Evolutionary conservation across 2,113 vertebrate species (phyloP), one percentile per base, ranked within the genome.

Genomic region (Oostethus manadensis): DNA sequence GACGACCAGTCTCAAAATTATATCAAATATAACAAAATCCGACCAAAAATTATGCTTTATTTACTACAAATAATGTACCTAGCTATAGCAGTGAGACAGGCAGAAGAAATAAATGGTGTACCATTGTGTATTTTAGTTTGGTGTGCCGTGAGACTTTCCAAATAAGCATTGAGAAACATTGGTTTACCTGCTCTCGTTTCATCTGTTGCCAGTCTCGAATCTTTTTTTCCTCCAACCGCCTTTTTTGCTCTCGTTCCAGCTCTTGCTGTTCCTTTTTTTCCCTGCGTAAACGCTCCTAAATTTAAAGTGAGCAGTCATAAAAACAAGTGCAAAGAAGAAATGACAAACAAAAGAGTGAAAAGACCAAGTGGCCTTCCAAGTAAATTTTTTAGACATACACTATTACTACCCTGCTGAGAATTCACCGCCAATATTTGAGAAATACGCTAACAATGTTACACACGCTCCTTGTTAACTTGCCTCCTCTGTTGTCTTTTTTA

Each of bases 141-240:
- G 35, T n/a, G 3, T 1, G 47, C 16, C 51, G 15, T 33, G 38
- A 5, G 5, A 53, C 20, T 43, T 51, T 40, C 10, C 10, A 42
- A 35, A 8, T 51, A 22, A 20, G 4, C 42, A 15, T 18, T 3
- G 44, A 8, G 4, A 1, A 42, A 1, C 3, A 35, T 0, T 17
- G 4, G 1, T 51, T 4, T 62, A 85, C 87, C 76, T 78, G 66
- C 58, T 87, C 82, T 69, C 75, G 89, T 63, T 99, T 98, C 68
- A 87, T 90, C 33, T 90, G 88, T 6, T 95, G 85, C 95, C 96
- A 98, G 40, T 92, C 89, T 51, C 89, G 91, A 55, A 93, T 93
- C 66, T 89, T 94, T 71, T 91, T 87, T 68, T 93, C 90, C 62
- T 90, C 88, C 10, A 87, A 62, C 10, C 71, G 65, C 82, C 85